phyloP scores from a whole-genome alignment of 2,888 invertebrate genomes.

The Ariolimax columbianus region DNA sequence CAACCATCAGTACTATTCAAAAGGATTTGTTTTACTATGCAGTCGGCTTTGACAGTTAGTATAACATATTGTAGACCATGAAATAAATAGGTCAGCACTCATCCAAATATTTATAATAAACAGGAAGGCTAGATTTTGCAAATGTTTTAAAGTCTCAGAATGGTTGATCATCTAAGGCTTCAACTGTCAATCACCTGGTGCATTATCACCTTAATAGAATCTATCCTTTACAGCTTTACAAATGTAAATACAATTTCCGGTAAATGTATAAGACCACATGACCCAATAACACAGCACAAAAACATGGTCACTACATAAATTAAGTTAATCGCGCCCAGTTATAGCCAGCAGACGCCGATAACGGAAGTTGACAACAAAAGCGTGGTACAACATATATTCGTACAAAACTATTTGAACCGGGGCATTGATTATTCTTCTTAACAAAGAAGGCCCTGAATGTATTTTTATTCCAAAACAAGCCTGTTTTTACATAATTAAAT shows the following conservation, averaged over 20 bases:
- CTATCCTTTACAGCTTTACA: neutral
- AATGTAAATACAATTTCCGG: too few relatives aligned
- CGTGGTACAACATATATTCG: too few relatives aligned
- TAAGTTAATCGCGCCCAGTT: too few relatives aligned
- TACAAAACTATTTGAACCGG: neutral
- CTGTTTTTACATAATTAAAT: neutral
- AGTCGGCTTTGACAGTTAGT: neutral
- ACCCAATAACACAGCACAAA: too few relatives aligned
- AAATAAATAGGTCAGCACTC: neutral
- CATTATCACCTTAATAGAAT: neutral
- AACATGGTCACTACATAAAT: too few relatives aligned
- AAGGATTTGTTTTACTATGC: neutral
- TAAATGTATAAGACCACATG: too few relatives aligned
- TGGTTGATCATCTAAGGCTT: neutral
- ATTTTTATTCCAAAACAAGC: neutral
- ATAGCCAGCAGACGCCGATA: too few relatives aligned
- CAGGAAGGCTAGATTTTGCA: slow-evolving; percentile 11
- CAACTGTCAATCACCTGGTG: neutral
- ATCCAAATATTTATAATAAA: slow-evolving; percentile 4
- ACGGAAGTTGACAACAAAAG: too few relatives aligned
- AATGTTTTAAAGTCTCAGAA: neutral
- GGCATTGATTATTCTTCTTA: neutral
- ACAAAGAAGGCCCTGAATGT: neutral
- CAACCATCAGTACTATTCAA: neutral
- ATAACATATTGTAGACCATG: neutral